Evolutionary conservation across 2,797 vertebrate genomes (phyloP), one percentile per base, ranked within the genome.

Genomic region (Coendou prehensilis): DNA sequence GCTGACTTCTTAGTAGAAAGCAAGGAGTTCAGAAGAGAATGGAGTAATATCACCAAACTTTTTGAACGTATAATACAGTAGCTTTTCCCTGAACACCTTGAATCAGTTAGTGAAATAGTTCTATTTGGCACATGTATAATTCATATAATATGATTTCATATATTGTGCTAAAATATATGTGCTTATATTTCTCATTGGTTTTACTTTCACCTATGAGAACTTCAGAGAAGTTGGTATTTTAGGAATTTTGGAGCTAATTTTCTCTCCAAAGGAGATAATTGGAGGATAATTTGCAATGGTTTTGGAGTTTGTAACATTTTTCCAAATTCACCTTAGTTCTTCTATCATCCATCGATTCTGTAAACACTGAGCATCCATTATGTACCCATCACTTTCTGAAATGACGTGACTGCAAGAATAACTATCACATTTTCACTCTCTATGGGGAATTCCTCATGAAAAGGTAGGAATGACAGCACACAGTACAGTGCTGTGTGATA

Each of bases 221-320:
- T 71, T 79, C 67, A 87, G 78, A 87, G 61, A 81, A 80, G 79
- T 63, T 84, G 33, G n/a, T 61, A 89, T 84, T 91, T 91, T 17
- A 71, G 28, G 64, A 73, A 76, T 92, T 93, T 75, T 52, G 11
- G 57, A 81, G 75, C 14, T 84, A 26, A 84, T 76, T 88, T 85
- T 89, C 45, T 64, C 22, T 89, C 17, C 83, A 50, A 45, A 76
- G 59, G 28, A 61, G 28, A 61, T 61, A 61, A 61, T 54, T 26
- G 10, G 37, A 86, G 14, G 52, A 47, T 57, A 85, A 71, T 54
- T 97, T 26, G 76, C 67, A 79, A 8, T 93, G 50, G 47, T 91
- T 87, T 71, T 91, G 54, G 26, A 71, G 37, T 85, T 84, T 75
- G 89, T 52, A 95, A 91, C 76, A 30, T 75, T 64, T 87, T 90